A percentile compares a stretch with the other conserved stretches of the same genome.
Evolutionary conservation across 2,797 vertebrate species (phyloP).

Genomic region (Pseudotriccus pelzelni): DNA sequence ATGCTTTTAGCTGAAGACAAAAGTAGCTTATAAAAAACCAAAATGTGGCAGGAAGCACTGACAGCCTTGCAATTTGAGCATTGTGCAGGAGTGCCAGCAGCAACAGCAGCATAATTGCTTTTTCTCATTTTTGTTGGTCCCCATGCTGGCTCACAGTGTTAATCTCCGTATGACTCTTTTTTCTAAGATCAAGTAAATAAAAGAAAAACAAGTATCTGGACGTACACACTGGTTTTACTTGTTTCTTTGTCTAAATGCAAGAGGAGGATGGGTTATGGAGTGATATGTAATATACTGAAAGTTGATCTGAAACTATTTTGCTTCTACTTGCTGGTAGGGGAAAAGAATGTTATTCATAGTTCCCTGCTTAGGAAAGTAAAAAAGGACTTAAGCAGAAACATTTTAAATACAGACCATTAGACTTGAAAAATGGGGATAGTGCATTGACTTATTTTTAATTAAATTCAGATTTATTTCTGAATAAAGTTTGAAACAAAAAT

Average conservation of each 20-base stretch:
- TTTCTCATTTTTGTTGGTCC: constrained; percentile 22
- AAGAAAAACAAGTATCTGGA: constrained; percentile 6
- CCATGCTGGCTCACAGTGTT: background rate
- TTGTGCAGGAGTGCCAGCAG: constrained; percentile 10
- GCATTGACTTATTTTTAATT: background rate
- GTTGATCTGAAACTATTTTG: background rate
- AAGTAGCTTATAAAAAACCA: background rate
- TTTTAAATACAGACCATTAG: background rate
- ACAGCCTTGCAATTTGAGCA: constrained; percentile 44
- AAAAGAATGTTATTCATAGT: background rate
- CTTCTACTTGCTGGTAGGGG: background rate
- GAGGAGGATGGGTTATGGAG: background rate
- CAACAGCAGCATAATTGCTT: constrained; percentile 45
- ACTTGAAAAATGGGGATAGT: background rate
- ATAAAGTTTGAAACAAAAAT: background rate
- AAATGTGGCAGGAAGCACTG: constrained; percentile 26
- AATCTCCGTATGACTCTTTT: constrained; percentile 4
- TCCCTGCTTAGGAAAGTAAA: background rate
- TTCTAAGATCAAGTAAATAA: constrained; percentile 31
- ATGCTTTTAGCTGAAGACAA: constrained; percentile 19
- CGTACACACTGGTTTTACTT: background rate
- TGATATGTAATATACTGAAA: background rate
- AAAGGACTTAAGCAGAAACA: background rate
- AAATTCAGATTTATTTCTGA: background rate
- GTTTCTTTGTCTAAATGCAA: background rate